Evolutionary conservation across 2,797 vertebrate genomes (phyloP), one percentile per base, ranked within the genome.

Genomic region (Spatula clypeata): DNA sequence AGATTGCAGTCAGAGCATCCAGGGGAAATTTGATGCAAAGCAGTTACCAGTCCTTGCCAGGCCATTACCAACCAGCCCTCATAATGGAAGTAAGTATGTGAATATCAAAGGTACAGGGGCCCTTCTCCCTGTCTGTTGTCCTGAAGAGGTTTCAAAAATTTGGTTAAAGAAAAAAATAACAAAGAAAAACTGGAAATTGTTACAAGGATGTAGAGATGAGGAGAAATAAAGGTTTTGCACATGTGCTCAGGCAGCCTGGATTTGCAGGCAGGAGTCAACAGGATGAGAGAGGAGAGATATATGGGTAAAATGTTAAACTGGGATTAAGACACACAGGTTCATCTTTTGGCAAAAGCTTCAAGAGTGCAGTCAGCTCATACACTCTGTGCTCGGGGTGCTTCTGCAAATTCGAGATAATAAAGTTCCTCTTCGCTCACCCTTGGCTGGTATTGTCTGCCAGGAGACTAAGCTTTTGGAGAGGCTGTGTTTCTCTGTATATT

Each of bases 341-440:
- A 36, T 44, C 26, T 36, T 53, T 7, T 54, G 85, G 73, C 73
- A 55, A 31, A 31, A 34, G 75, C 85, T 64, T 38, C 58, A 12
- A 12, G 60, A 88, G 47, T 1, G 27, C 73, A 83, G 88, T 61
- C 65, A 58, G 79, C 75, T 86, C 75, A 3, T 51, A 61, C 0
- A 1, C 65, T 72, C 45, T 60, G 42, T 65, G 90, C 80, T 80
- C 0, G 0, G 47, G 62, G 55, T 58, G 54, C 13, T 83, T 84
- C 90, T 93, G 93, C 92, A 93, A 29, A 86, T 54, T 80, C 0
- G 2, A 91, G 92, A 90, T 93, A 70, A 92, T 66, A 2, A 55
- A 95, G 58, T 64, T 95, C 62, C 51, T 84, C 66, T 65, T 18
- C 0, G 1, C 76, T 93, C 73, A 58, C n/a, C 74, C 72, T 45